Percentiles rank a stretch among this genome's conserved stretches.
phyloP scores from a whole-genome alignment of 1,140 invertebrate genomes.

The Paralvinella palmiformis region DNA sequence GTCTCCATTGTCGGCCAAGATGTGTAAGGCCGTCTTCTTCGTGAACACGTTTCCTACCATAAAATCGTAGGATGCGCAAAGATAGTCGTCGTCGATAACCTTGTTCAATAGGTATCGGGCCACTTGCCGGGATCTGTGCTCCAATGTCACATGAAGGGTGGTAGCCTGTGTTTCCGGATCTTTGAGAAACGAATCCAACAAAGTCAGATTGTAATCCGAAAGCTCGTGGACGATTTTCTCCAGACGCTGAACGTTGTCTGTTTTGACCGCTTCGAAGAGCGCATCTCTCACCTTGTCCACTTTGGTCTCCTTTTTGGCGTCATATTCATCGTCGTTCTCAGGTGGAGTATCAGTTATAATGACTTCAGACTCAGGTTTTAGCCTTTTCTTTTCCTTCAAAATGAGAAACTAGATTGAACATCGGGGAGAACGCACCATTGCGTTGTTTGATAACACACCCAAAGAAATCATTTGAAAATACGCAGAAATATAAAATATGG shows the following conservation, averaged over 20 bases:
- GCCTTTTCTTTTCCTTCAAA: too few relatives aligned
- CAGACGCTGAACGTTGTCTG: not conserved
- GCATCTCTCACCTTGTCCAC: not conserved
- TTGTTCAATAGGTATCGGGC: not conserved
- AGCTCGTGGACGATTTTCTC: not conserved
- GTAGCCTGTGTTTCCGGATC: not conserved
- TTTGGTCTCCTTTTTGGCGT: too few relatives aligned
- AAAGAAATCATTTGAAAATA: too few relatives aligned
- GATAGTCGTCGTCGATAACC: not conserved
- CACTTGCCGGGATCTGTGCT: not conserved
- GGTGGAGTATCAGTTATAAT: too few relatives aligned
- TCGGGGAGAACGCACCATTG: too few relatives aligned
- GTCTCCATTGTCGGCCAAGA: slow-evolving; percentile 10
- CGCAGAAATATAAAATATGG: too few relatives aligned
- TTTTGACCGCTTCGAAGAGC: not conserved
- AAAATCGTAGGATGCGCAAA: slow-evolving; percentile 6
- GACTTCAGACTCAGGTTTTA: too few relatives aligned
- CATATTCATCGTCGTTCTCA: too few relatives aligned
- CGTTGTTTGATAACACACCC: too few relatives aligned
- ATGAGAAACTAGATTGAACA: too few relatives aligned
- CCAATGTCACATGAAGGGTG: not conserved
- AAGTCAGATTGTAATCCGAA: not conserved
- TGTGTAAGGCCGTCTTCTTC: slow-evolving; percentile 14
- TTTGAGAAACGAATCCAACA: not conserved
- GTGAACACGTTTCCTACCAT: slow-evolving; percentile 1